phyloP scores from a whole-genome alignment of 2,888 invertebrate genomes.

The Andrena camellia region DNA sequence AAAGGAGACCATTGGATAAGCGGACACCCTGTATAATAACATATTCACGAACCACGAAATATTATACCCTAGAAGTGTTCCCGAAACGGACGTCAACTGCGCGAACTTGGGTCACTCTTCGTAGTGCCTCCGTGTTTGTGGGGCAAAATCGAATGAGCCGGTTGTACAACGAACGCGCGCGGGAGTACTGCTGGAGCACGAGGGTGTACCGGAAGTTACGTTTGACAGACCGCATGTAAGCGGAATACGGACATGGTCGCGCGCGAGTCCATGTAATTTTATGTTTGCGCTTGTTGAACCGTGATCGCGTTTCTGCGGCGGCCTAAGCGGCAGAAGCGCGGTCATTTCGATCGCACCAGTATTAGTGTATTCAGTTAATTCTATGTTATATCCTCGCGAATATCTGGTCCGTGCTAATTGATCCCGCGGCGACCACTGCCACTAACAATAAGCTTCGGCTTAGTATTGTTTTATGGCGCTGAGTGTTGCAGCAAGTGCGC shows the following conservation, averaged over 20 bases:
- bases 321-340: conserved; percentile 39
- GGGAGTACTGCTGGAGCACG: conserved; percentile 26
- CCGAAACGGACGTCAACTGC: no score
- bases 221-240: conserved; percentile 77
- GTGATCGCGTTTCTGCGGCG: conserved; percentile 49
- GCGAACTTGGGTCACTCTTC: no score
- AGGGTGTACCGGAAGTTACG: conserved; percentile 71
- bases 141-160: no score
- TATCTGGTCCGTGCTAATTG: conserved; percentile 46
- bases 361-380: conserved; percentile 27
- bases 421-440: not conserved
- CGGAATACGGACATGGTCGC: conserved; percentile 61
- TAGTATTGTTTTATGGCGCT: not conserved
- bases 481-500: not conserved
- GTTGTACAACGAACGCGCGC: conserved; percentile 16
- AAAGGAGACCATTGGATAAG: no score
- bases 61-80: no score
- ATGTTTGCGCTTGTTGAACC: conserved; percentile 50
- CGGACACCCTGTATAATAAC: no score
- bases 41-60: no score
- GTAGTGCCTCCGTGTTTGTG: no score
- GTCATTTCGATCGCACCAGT: conserved; percentile 36
- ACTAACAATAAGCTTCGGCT: not conserved
- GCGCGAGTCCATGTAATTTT: conserved; percentile 60
- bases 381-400: conserved; percentile 2